These are phyloP conservation scores for Heterotis niloticus DNA, from an alignment of 2,113 vertebrate genomes.

Conservation along the genomic window DNA sequence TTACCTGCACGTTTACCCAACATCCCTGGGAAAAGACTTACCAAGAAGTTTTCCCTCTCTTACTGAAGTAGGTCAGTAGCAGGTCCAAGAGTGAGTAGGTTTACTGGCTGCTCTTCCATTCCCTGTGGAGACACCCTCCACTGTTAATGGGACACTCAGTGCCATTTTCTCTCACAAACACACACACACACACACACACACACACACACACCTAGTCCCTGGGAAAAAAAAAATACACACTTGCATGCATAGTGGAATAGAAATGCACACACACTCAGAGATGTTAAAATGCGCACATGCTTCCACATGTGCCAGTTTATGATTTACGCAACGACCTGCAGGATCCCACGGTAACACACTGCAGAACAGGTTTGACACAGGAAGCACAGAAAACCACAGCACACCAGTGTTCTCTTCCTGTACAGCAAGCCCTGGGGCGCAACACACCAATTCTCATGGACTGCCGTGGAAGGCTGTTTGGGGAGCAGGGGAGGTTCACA, in stretches of 20 bases:
- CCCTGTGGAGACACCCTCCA: not conserved
- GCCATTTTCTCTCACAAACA: not conserved
- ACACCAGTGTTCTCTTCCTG: not conserved
- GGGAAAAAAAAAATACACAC: not conserved
- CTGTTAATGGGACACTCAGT: not conserved
- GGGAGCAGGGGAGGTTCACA: slow-evolving; percentile 2
- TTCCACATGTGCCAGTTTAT: not conserved
- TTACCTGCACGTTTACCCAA: slow-evolving; percentile 27
- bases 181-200: not conserved
- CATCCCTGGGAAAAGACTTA: slow-evolving; percentile 31
- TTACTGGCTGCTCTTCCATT: not conserved
- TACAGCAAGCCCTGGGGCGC: not conserved
- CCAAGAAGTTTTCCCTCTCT: slow-evolving; percentile 27
- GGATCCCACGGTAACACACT: not conserved
- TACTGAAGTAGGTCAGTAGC: slow-evolving; percentile 22
- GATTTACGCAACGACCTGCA: not conserved
- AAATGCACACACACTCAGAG: slow-evolving; percentile 8
- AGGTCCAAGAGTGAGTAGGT: not conserved
- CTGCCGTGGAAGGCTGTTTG: not conserved
- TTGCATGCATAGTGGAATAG: not conserved
- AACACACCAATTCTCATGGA: slow-evolving; percentile 6
- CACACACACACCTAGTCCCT: no score
- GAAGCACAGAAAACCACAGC: not conserved
- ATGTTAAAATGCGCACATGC: not conserved
- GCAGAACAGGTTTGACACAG: not conserved